Base-by-base conservation (phyloP, 2,888 invertebrate species). In the Acholoe squamosa region DNA sequence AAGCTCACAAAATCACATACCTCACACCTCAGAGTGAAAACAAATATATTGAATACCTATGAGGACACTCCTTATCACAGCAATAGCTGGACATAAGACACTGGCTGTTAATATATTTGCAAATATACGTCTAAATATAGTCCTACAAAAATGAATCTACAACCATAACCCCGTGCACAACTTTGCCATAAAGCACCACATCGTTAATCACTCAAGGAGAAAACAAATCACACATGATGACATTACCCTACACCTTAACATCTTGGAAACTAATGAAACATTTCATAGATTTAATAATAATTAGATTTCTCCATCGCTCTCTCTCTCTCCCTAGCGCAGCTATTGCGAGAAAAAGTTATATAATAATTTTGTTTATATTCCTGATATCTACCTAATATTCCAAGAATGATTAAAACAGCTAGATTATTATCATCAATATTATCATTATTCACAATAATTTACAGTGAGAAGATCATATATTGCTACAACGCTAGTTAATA, bases 1-100 rank as follows among this genome's bases (percentile, higher is more conserved):
- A 86, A 86, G 86, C 86, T 54, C 86, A 86, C 86, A 54, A 84
- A 80, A 43, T 86, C 86, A 86, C 86, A 86, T 54, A 86, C 86
- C 33, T 31, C 80, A 34, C 80, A 80, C 80, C 43, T 33, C 80
- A 80, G 31, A 54, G 54, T 25, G 22, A 28, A 86, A 86, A 52
- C 86, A 54, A 86, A 86, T 56, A 86, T 54, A 86, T 86, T 54
- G 86, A 56, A 86, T 54, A 86, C 86, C 54, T 54, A 86, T 86
- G 86, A 86, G 86, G 86, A 86, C 86, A 54, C 54, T 52, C 54
- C 56, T 54, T 86, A 86, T 86, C 86, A 86, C 86, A 86, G 86
- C 86, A 86, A 86, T 86, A 86, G 86, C 86, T 86, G 86, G 86
- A 86, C 86, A 54, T 86, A 86, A 86, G 86, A 86, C 86, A 86